These are phyloP conservation scores for Stenotaenia linearis DNA, from an alignment of 2,888 invertebrate genomes.

Conservation along the genomic window DNA sequence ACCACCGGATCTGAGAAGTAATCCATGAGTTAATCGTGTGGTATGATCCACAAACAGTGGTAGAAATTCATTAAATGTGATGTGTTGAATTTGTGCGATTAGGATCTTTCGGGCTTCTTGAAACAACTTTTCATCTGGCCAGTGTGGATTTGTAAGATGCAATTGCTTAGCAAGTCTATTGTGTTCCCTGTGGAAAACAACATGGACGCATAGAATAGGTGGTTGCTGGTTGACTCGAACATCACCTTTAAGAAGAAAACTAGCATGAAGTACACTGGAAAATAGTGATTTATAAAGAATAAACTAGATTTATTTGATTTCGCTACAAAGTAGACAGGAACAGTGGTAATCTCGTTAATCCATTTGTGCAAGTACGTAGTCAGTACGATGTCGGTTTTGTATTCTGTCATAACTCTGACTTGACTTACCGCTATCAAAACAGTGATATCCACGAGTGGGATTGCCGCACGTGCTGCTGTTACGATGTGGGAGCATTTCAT, in stretches of 20 bases:
- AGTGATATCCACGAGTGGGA: not conserved
- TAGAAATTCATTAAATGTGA: constrained; percentile 24
- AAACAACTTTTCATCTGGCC: constrained; percentile 17
- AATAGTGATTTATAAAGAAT: no score
- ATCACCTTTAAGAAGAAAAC: constrained; percentile 29
- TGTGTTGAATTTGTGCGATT: constrained; percentile 17
- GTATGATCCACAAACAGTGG: constrained; percentile 4
- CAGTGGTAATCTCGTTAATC: no score
- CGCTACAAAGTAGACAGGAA: no score
- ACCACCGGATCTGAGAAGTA: not conserved
- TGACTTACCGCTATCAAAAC: constrained; percentile 24
- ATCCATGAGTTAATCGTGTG: not conserved
- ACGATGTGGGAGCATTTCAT: not conserved
- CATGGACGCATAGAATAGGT: not conserved
- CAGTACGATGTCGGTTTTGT: no score
- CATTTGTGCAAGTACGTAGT: no score
- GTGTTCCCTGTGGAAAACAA: not conserved
- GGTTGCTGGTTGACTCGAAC: constrained; percentile 24
- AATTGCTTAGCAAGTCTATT: not conserved
- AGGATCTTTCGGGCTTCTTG: constrained; percentile 27
- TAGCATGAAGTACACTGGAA: no score
- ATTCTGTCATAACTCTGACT: no score
- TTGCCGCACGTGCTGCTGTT: not conserved
- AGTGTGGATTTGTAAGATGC: not conserved
- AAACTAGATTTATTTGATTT: no score